Percentiles rank a stretch among this genome's conserved stretches.
These are phyloP conservation scores for human DNA, from an alignment of 2,113 vertebrate species.

Conservation along the genomic window DNA sequence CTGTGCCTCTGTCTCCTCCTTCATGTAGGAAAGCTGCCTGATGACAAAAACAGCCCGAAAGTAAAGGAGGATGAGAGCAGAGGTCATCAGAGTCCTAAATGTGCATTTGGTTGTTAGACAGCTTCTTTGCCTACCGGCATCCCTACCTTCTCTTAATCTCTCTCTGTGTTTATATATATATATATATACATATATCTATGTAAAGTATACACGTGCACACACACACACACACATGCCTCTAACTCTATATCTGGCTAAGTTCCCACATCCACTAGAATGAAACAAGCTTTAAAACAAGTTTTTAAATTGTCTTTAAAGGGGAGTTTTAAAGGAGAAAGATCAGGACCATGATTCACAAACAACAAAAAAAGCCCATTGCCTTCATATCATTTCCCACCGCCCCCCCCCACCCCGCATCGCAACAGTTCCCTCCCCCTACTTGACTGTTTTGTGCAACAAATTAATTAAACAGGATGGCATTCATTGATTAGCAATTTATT, in stretches of 20 bases:
- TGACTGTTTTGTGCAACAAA: constrained; percentile 73
- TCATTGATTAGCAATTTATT: constrained; percentile 79
- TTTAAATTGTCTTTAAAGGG: not conserved
- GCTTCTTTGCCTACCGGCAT: not conserved
- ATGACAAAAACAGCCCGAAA: constrained; percentile 75
- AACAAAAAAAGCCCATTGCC: not conserved
- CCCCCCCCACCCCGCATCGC: not conserved
- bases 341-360: constrained; percentile 62
- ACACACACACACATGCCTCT: not conserved
- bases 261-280: constrained; percentile 74
- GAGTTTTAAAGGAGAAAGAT: constrained; percentile 62
- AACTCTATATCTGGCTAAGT: constrained; percentile 64
- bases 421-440: not conserved
- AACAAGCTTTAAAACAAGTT: constrained; percentile 64
- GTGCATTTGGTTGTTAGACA: constrained; percentile 43
- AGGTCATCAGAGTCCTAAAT: constrained; percentile 6
- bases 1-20: not conserved
- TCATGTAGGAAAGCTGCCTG: constrained; percentile 48
- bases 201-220: not conserved
- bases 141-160: not conserved
- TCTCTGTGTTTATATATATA: not conserved
- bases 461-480: constrained; percentile 78
- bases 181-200: not conserved
- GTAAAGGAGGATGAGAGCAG: constrained; percentile 47
- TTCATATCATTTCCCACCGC: constrained; percentile 34